Evolutionary conservation across 2,113 vertebrate genomes (phyloP).

Genomic region (Camelus dromedarius): DNA sequence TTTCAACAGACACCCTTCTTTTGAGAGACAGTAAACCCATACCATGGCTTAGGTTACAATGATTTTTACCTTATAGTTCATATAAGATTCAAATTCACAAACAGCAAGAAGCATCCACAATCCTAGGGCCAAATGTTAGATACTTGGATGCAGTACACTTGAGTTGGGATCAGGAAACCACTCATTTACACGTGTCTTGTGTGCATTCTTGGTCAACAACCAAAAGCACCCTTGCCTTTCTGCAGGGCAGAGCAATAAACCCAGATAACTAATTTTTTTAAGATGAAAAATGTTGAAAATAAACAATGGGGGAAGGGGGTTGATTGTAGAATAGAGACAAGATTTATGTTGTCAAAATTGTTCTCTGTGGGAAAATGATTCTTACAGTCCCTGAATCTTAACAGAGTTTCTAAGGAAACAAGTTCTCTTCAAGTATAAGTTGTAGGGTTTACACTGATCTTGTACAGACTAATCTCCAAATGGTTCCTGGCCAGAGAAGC

Average conservation of each 20-base stretch:
- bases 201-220: background rate
- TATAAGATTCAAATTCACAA: background rate
- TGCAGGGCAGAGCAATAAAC: background rate
- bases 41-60: background rate
- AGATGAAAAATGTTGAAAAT: background rate
- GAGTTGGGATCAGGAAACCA: background rate
- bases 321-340: background rate
- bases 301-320: background rate
- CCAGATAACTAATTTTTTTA: background rate
- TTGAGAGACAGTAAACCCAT: background rate
- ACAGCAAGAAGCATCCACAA: background rate
- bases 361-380: background rate
- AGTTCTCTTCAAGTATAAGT: background rate
- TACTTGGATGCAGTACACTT: background rate
- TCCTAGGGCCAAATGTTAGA: background rate
- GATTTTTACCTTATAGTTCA: background rate
- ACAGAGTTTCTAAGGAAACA: background rate
- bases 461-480: background rate
- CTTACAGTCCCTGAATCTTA: background rate
- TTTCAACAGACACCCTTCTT: background rate
- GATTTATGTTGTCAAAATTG: background rate
- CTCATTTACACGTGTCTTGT: background rate
- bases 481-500: conserved; percentile 10
- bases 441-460: background rate
- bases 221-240: background rate